phyloP scores from a whole-genome alignment of 2,888 invertebrate genomes.

The Plusia festucae region DNA sequence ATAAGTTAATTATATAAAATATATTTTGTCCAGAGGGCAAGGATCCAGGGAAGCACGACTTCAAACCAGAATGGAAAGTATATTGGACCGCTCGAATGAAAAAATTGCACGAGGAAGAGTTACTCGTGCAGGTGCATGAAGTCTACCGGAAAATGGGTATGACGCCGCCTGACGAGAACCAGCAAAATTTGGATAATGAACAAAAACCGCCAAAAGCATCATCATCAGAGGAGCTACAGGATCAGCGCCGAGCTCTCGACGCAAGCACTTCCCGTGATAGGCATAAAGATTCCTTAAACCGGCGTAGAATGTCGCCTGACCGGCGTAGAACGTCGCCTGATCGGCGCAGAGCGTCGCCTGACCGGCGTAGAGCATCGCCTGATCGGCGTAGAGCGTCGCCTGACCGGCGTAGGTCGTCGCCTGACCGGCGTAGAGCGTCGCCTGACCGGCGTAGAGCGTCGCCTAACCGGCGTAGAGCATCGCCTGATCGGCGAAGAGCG shows the following conservation, averaged over 20 bases:
- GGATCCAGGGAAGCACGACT: slow-evolving; percentile 94
- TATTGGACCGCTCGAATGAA: slow-evolving; percentile 96
- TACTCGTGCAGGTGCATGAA: slow-evolving; percentile 91
- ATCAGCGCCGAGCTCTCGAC: too few relatives aligned
- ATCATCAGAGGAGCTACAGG: too few relatives aligned
- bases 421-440: not conserved
- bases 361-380: not conserved
- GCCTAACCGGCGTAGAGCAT: not conserved
- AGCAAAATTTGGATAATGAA: too few relatives aligned
- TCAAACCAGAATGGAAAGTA: slow-evolving; percentile 96
- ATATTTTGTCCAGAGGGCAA: slow-evolving; percentile 85
- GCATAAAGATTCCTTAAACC: too few relatives aligned
- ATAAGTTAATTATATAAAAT: too few relatives aligned
- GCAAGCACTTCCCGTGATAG: too few relatives aligned
- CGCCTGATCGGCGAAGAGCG: not conserved
- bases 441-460: not conserved
- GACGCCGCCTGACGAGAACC: slow-evolving; percentile 71
- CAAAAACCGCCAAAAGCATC: too few relatives aligned
- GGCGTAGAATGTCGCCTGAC: too few relatives aligned
- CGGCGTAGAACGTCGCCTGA: not conserved
- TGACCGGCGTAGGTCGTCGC: not conserved
- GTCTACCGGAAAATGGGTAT: slow-evolving; percentile 90
- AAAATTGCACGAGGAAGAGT: slow-evolving; percentile 92
- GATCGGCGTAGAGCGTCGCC: not conserved
- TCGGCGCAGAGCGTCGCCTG: not conserved